phyloP scores from a whole-genome alignment of 2,888 invertebrate genomes.

The Petrolisthes cinctipes region DNA sequence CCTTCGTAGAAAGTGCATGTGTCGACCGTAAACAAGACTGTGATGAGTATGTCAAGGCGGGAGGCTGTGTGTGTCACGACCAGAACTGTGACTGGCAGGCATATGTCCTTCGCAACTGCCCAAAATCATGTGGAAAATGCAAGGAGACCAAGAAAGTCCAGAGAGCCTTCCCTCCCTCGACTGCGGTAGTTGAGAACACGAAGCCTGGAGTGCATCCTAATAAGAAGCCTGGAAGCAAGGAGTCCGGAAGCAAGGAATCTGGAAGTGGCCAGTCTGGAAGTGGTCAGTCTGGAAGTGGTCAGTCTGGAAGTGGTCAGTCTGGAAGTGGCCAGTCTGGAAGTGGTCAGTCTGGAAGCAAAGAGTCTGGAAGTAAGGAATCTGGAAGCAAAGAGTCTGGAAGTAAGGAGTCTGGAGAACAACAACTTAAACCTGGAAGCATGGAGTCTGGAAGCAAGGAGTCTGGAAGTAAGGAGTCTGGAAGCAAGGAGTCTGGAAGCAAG shows the following conservation, averaged over 20 bases:
- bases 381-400: neutral
- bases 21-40: slow-evolving; percentile 50
- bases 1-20: slow-evolving; percentile 24
- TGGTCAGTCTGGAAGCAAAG: slow-evolving; percentile 9
- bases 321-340: slow-evolving; percentile 1
- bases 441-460: slow-evolving; percentile 9
- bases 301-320: slow-evolving; percentile 9
- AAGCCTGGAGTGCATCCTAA: neutral
- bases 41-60: slow-evolving; percentile 32
- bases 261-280: slow-evolving; percentile 10
- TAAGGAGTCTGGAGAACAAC: slow-evolving; percentile 17
- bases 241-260: slow-evolving; percentile 28
- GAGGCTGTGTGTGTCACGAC: slow-evolving; percentile 49
- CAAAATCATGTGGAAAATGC: slow-evolving; percentile 52
- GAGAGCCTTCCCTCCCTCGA: neutral
- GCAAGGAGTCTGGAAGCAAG: slow-evolving; percentile 11
- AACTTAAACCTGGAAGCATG: slow-evolving; percentile 17
- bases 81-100: slow-evolving; percentile 54
- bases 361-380: slow-evolving; percentile 21
- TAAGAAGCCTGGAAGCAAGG: neutral
- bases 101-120: slow-evolving; percentile 51
- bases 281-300: neutral
- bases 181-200: slow-evolving; percentile 12
- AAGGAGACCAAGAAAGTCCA: slow-evolving; percentile 8
- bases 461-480: slow-evolving; percentile 28